phyloP scores from a whole-genome alignment of 2,888 invertebrate species.

The Erebia palarica region DNA sequence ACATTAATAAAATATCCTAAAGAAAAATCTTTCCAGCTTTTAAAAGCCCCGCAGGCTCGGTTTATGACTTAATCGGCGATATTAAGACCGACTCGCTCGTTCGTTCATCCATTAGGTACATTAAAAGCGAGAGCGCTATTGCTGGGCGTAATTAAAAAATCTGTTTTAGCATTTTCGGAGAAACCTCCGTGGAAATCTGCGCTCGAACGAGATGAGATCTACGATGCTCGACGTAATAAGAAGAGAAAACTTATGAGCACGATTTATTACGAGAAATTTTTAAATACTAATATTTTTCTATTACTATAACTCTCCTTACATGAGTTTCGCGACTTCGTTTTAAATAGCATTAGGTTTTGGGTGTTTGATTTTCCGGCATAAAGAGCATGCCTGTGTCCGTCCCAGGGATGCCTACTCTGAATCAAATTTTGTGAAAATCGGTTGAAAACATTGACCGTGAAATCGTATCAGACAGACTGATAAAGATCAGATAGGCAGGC shows the following conservation, averaged over 20 bases:
- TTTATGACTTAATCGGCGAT: slow-evolving; percentile 16
- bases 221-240: slow-evolving; percentile 1
- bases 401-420: too few relatives aligned
- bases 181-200: background rate
- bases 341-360: too few relatives aligned
- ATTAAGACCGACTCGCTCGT: slow-evolving; percentile 27
- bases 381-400: too few relatives aligned
- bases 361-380: too few relatives aligned
- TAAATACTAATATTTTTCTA: background rate
- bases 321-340: too few relatives aligned
- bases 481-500: too few relatives aligned
- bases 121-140: slow-evolving; percentile 8
- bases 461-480: too few relatives aligned
- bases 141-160: slow-evolving; percentile 19
- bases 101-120: slow-evolving; percentile 12
- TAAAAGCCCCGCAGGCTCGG: background rate
- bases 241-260: background rate
- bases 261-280: background rate
- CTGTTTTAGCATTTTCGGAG: slow-evolving; percentile 14
- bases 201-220: background rate
- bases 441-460: too few relatives aligned
- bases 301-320: too few relatives aligned
- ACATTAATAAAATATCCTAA: background rate
- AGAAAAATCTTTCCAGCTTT: background rate
- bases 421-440: too few relatives aligned